Percentiles rank a stretch among this genome's conserved stretches.
These are phyloP conservation scores for Anaspis maculata DNA, from an alignment of 2,888 invertebrate genomes.

Conservation along the genomic window DNA sequence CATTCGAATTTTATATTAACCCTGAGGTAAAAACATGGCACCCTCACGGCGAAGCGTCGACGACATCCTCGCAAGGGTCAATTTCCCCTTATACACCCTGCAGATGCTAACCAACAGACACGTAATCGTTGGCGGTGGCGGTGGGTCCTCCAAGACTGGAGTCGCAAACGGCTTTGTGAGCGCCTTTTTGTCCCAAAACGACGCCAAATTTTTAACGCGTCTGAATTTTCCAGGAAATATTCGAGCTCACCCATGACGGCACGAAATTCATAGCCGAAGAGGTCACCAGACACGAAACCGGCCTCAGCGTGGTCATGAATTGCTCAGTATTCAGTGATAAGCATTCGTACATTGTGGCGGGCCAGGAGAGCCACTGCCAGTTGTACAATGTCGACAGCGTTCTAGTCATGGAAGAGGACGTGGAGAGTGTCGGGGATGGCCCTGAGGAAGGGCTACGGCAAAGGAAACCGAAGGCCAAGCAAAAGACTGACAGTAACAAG, in stretches of 20 bases:
- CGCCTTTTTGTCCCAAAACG: no score
- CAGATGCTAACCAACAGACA: constrained; percentile 87
- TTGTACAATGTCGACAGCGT: constrained; percentile 61
- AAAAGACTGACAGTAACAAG: constrained; percentile 48
- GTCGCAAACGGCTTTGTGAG: constrained; percentile 95
- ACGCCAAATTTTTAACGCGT: not conserved
- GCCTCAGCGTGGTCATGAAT: constrained; percentile 86
- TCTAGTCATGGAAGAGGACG: constrained; percentile 39
- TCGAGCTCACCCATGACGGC: constrained; percentile 81
- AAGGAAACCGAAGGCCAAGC: constrained; percentile 48
- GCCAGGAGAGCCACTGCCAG: constrained; percentile 87
- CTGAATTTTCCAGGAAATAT: constrained; percentile 68
- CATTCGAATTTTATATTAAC: constrained; percentile 7
- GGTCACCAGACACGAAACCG: constrained; percentile 82
- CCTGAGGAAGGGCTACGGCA: constrained; percentile 42
- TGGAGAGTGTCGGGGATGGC: constrained; percentile 40
- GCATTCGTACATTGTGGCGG: constrained; percentile 74
- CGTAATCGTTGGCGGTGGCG: constrained; percentile 94
- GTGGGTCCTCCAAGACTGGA: constrained; percentile 94
- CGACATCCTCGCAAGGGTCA: constrained; percentile 75
- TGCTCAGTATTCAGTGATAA: constrained; percentile 68
- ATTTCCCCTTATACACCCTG: constrained; percentile 88
- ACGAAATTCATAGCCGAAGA: constrained; percentile 77
- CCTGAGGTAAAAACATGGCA: constrained; percentile 45
- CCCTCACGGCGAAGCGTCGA: constrained; percentile 52